phyloP scores from a whole-genome alignment of 2,797 vertebrate genomes.

The Micromesistius poutassou region DNA sequence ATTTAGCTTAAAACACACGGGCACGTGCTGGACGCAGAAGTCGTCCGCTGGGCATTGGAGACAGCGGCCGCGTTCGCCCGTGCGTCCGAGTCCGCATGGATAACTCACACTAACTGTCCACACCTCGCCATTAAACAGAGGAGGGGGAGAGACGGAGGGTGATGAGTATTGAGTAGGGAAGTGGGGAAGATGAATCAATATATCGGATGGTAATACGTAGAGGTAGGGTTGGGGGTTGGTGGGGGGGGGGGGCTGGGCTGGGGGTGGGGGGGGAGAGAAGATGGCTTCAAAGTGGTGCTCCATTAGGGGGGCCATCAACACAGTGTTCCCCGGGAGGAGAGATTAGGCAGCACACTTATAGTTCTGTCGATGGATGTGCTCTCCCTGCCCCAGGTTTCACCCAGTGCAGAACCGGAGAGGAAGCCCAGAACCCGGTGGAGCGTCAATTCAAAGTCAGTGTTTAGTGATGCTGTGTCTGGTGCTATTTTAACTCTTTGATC shows the following conservation, averaged over 20 bases:
- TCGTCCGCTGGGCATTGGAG: constrained; percentile 62
- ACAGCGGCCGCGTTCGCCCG: constrained; percentile 37
- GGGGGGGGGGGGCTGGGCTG: constrained; percentile 41
- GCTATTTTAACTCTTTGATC: no score
- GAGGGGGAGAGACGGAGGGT: constrained; percentile 21
- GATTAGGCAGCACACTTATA: constrained; percentile 5
- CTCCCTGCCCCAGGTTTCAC: not conserved
- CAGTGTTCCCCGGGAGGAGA: constrained; percentile 7
- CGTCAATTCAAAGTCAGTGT: not conserved
- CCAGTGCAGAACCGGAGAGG: no score
- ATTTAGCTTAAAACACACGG: constrained; percentile 72
- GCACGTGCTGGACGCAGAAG: constrained; percentile 60
- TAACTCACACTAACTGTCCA: constrained; percentile 69
- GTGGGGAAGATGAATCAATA: constrained; percentile 64
- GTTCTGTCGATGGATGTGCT: constrained; percentile 31
- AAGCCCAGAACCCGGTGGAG: not conserved
- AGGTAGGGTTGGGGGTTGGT: constrained; percentile 29
- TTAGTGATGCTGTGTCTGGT: no score
- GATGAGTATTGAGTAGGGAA: constrained; percentile 30
- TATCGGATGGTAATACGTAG: constrained; percentile 54
- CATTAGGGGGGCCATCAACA: constrained; percentile 48
- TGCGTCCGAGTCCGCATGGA: constrained; percentile 45
- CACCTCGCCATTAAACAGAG: constrained; percentile 56
- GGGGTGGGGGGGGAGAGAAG: constrained; percentile 34
- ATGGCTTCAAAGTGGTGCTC: constrained; percentile 39